Evolutionary conservation across 1,140 invertebrate genomes (phyloP).

Genomic region (Drosophila neocordata): DNA sequence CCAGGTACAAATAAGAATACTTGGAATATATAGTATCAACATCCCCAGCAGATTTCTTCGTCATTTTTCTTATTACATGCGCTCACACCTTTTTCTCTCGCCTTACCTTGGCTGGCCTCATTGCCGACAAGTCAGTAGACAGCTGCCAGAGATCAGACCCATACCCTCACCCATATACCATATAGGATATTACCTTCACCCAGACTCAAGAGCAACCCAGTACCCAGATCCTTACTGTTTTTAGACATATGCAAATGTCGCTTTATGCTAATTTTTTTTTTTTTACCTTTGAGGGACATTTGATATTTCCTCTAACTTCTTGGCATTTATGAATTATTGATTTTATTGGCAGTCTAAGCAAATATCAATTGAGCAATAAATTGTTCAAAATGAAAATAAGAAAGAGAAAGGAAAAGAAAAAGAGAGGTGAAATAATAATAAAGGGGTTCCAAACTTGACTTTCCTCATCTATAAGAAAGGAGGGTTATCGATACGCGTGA

Average conservation of each 20-base stretch:
- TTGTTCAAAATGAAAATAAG: slow-evolving; percentile 26
- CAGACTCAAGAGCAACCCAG: not conserved
- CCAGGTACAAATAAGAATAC: not conserved
- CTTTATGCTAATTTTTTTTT: slow-evolving; percentile 73
- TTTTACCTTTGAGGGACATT: slow-evolving; percentile 35
- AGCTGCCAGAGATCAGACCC: slow-evolving; percentile 5
- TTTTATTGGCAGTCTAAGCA: slow-evolving; percentile 78
- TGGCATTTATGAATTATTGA: slow-evolving; percentile 74
- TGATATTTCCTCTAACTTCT: slow-evolving; percentile 39
- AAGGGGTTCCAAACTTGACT: slow-evolving; percentile 14
- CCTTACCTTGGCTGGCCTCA: not conserved
- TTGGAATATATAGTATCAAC: not conserved
- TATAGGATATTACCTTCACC: not conserved
- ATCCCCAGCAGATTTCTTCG: slow-evolving; percentile 2
- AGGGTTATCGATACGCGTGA: slow-evolving; percentile 70
- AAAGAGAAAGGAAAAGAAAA: no score
- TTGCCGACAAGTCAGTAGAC: slow-evolving; percentile 12
- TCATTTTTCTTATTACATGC: slow-evolving; percentile 55
- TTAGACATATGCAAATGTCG: slow-evolving; percentile 57
- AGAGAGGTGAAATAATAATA: not conserved
- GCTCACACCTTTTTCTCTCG: slow-evolving; percentile 61
- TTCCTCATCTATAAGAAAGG: not conserved
- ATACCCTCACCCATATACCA: not conserved
- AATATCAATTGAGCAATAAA: slow-evolving; percentile 80
- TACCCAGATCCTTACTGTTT: not conserved